Percentiles rank a stretch among this genome's conserved stretches.
These are phyloP conservation scores for Formicarius rufipectus DNA, from an alignment of 2,113 vertebrate species.

Conservation along the genomic window DNA sequence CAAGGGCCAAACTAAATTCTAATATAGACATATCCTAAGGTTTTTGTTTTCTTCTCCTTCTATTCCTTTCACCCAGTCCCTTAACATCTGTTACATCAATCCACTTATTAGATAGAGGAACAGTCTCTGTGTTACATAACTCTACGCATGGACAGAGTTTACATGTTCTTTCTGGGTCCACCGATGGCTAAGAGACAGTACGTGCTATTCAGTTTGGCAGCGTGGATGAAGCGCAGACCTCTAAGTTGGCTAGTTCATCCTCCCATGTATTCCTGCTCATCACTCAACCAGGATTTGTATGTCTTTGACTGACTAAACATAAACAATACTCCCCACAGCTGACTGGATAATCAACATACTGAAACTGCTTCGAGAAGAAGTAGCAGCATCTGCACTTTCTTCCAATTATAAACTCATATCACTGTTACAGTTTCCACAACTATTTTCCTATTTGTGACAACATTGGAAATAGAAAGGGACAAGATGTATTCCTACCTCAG, in stretches of 20 bases:
- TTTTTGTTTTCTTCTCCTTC: not conserved
- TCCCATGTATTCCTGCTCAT: not conserved
- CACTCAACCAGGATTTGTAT: accelerated
- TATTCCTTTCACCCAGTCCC: not conserved
- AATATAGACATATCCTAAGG: not conserved
- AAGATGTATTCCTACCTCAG: not conserved
- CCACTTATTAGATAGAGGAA: not conserved
- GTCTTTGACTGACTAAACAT: not conserved
- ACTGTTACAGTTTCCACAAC: not conserved
- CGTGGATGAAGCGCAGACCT: not conserved
- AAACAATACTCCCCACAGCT: not conserved
- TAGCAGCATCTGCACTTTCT: not conserved
- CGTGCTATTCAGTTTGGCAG: not conserved
- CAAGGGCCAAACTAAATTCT: not conserved
- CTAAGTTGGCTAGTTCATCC: not conserved
- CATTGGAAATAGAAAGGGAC: not conserved
- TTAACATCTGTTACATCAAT: not conserved
- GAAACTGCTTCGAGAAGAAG: not conserved
- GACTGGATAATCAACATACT: not conserved
- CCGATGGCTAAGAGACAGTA: not conserved
- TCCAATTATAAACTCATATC: not conserved
- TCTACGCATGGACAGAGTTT: not conserved
- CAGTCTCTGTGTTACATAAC: not conserved
- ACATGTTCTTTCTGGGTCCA: not conserved
- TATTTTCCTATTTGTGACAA: not conserved